Base-by-base conservation (phyloP, 2,888 invertebrate genomes). In the Elysia crispata region DNA sequence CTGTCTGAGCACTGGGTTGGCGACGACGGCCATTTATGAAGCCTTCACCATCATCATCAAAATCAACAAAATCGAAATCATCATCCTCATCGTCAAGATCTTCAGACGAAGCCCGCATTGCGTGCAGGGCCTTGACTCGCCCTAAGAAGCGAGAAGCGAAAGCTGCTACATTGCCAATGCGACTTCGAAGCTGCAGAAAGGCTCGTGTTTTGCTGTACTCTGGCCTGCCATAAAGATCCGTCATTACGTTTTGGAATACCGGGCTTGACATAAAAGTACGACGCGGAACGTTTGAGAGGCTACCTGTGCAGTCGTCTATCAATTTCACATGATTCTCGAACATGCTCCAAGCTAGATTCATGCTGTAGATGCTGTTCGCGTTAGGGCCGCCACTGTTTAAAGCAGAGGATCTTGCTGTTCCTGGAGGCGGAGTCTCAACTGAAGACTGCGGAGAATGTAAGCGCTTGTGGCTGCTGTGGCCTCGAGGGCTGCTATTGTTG, bases 171-270 rank as follows among this genome's bases (percentile, higher is more conserved):
- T 74, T 31, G 5, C 57, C 77, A 0, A 66, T n/a, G 72, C 72
- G 1, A 82, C 83, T 49, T 62, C 49, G 33, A 13, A 85, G 67
- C 62, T 84, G 80, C 0, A 84, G 83, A 66, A 86, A 84, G 1
- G 84, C 83, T 67, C 81, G 84, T 6, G 86, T 81, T 25, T 81
- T 83, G 5, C 85, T 84, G 67, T 88, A 87, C 64, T 88, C 87
- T 15, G 85, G 83, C 76, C 86, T 86, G 1, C 87, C 88, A 66
- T 84, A 88, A 80, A 88, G 85, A 31, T 87, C 87, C 11, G 81
- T 79, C 87, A 89, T 87, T 0, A 87, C 87, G 77, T 86, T 81
- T 76, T 88, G 87, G 77, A 88, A 89, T 11, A 83, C 83, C 54
- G 82, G 82, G 79, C 89, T 89, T 20, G 86, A 84, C 11, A 84